A percentile compares a stretch with the other conserved stretches of the same genome.
Evolutionary conservation across 2,113 vertebrate genomes (phyloP).

Genomic region (Bubo scandiacus): DNA sequence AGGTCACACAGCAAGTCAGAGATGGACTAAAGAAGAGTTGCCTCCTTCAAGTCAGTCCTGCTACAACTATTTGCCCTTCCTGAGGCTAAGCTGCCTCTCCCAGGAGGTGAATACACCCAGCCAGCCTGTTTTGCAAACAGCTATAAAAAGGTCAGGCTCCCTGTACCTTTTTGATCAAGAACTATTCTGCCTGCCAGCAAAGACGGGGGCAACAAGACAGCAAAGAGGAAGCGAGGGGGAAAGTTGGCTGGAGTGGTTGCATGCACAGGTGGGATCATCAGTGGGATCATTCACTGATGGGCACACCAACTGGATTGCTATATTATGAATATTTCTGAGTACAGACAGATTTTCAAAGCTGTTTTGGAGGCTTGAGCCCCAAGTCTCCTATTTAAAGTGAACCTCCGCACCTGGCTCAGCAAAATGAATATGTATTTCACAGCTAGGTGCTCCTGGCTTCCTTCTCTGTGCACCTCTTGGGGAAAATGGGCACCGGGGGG

Average conservation of each 20-base stretch:
- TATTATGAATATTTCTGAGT: neutral
- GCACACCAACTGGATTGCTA: neutral
- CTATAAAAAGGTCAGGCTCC: neutral
- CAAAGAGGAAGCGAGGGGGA: neutral
- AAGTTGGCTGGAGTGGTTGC: neutral
- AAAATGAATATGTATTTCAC: neutral
- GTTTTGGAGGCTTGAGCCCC: neutral
- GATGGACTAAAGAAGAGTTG: neutral
- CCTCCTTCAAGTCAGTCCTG: neutral
- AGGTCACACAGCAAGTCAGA: neutral
- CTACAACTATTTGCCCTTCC: neutral
- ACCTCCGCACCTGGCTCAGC: neutral
- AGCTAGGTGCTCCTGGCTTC: neutral
- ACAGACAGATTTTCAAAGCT: neutral
- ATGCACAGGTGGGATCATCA: neutral
- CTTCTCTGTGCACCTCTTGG: neutral
- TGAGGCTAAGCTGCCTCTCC: neutral
- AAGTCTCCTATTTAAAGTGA: neutral
- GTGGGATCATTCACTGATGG: neutral
- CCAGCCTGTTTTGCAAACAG: neutral
- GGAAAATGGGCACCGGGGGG: neutral
- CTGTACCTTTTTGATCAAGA: neutral
- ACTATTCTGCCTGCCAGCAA: neutral
- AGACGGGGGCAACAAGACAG: neutral
- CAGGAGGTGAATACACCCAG: neutral